Percentiles rank a stretch among this genome's conserved stretches.
Evolutionary conservation across 2,888 invertebrate species (phyloP).

Genomic region (Ptilodon capucinus): DNA sequence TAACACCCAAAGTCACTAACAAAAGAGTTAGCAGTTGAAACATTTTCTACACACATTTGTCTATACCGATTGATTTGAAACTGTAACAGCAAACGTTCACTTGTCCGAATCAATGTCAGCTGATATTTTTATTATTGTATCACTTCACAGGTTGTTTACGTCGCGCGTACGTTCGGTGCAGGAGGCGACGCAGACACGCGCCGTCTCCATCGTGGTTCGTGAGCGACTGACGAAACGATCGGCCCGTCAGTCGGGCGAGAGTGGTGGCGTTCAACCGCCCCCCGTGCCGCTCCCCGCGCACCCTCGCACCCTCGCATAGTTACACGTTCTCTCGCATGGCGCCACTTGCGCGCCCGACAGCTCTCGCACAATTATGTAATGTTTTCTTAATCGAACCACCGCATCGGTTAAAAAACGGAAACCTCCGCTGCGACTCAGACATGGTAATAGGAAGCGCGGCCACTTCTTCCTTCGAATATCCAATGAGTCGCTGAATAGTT

Average conservation of each 20-base stretch:
- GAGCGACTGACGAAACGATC: constrained; percentile 66
- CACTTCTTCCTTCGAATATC: constrained; percentile 34
- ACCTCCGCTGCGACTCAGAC: constrained; percentile 41
- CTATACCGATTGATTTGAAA: constrained; percentile 44
- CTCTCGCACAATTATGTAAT: constrained; percentile 79
- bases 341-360: constrained; percentile 74
- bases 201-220: constrained; percentile 69
- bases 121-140: constrained; percentile 48
- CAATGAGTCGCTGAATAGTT: constrained; percentile 31
- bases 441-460: constrained; percentile 43
- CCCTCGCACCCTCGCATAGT: constrained; percentile 68
- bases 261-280: constrained; percentile 68
- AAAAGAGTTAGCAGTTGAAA: constrained; percentile 77
- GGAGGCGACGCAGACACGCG: constrained; percentile 65
- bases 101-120: constrained; percentile 42
- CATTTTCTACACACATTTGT: constrained; percentile 79
- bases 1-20: constrained; percentile 78
- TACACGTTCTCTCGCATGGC: constrained; percentile 75
- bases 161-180: constrained; percentile 63
- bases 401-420: constrained; percentile 62
- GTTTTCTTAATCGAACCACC: constrained; percentile 78
- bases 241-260: constrained; percentile 60
- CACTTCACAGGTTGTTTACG: constrained; percentile 74
- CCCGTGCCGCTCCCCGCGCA: constrained; percentile 57
- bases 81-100: constrained; percentile 49